Base-by-base conservation (phyloP, 2,797 vertebrate genomes). In the Anguilla megastoma region DNA sequence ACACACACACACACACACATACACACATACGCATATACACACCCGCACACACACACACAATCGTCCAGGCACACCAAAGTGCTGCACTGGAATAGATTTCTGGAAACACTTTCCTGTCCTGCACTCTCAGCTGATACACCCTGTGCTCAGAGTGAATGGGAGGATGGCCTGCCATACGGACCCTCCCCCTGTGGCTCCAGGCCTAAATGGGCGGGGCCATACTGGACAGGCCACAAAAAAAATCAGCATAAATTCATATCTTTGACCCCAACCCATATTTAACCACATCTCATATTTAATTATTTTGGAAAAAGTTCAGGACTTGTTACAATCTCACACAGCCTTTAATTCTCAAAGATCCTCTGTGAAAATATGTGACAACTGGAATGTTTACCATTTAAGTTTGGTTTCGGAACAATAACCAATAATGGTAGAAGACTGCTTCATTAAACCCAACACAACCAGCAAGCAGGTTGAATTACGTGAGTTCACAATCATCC, bases 61-160 rank as follows among this genome's bases (percentile, higher is more conserved):
- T 50, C 87, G 74, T 27, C 56, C 84, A 86, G 48, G 54, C 86
- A 87, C 63, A 41, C 63, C 9, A 14, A 30, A 4, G 80, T 50
- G 45, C 63, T n/a, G 8, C 36, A 27, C 14, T 36, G 6, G 27
- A 18, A 50, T 79, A 16, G 1, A 21, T 79, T 30, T 80, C 56
- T 33, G 54, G 89, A 89, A 90, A 89, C 56, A 9, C 52, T 91
- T 86, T 93, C 89, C 90, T 92, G 94, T 95, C 93, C 93, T 95
- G 94, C 94, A 92, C 94, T 85, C 93, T 95, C 95, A 95, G 95
- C 95, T 95, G 91, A 94, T 92, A 93, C n/a, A 58, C 50, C 54
- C 41, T 33, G 12, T 76, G 41, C 85, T 82, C 27, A 18, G 41
- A 63, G 58, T n/a, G n/a, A n/a, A 71, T 30, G 14, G 41, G 54